phyloP scores from a whole-genome alignment of 2,797 vertebrate species.

The Anolis apletophallus region DNA sequence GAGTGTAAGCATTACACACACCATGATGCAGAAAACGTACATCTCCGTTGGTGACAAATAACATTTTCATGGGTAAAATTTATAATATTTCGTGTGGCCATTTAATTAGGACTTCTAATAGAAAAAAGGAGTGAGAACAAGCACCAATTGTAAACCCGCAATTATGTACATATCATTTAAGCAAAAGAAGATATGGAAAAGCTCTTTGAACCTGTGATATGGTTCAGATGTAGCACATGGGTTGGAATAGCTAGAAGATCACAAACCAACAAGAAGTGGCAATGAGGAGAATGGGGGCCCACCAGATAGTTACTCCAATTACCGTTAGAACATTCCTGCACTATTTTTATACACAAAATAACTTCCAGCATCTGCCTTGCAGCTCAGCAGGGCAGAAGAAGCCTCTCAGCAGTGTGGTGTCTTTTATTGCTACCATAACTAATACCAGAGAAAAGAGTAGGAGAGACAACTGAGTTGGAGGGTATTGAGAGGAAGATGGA shows the following conservation, averaged over 20 bases:
- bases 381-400: too few relatives aligned
- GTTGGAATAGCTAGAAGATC: background rate
- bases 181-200: background rate
- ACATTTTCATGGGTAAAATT: background rate
- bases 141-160: background rate
- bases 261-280: background rate
- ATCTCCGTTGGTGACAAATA: background rate
- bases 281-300: background rate
- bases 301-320: too few relatives aligned
- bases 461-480: too few relatives aligned
- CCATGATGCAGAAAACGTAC: background rate
- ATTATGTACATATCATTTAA: background rate
- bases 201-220: too few relatives aligned
- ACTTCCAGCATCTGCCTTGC: too few relatives aligned
- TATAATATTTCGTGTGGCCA: background rate
- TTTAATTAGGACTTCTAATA: background rate
- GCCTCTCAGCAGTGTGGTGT: too few relatives aligned
- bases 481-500: too few relatives aligned
- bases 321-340: too few relatives aligned
- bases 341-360: too few relatives aligned
- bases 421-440: too few relatives aligned
- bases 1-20: background rate
- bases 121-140: background rate
- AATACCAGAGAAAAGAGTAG: too few relatives aligned
- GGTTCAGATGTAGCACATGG: too few relatives aligned